These are phyloP conservation scores for Haplotaxodon microlepis DNA, from an alignment of 2,113 vertebrate genomes.

Conservation along the genomic window DNA sequence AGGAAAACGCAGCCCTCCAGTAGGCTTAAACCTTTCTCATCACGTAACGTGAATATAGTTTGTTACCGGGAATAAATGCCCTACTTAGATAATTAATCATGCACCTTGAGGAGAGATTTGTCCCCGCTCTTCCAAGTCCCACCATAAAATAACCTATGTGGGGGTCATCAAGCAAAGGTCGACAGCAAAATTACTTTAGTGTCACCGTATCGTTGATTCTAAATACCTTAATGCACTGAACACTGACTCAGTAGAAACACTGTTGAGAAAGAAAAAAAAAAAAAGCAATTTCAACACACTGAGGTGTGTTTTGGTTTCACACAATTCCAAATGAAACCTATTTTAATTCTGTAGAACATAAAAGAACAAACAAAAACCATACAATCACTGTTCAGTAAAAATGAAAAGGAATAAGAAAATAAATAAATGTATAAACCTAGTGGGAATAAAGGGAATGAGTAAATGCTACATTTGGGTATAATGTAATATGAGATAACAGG, in stretches of 20 bases:
- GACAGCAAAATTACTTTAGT: not conserved
- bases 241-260: not conserved
- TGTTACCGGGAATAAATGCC: not conserved
- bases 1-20: not conserved
- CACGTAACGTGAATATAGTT: not conserved
- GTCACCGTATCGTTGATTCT: not conserved
- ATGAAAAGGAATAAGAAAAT: slow-evolving; percentile 39
- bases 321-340: slow-evolving; percentile 5
- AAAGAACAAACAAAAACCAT: not conserved
- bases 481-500: not conserved
- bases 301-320: not conserved
- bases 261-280: not conserved
- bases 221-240: not conserved
- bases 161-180: not conserved
- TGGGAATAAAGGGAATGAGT: not conserved
- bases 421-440: slow-evolving; percentile 34
- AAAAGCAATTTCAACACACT: not conserved
- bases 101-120: not conserved
- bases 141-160: not conserved
- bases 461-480: slow-evolving; percentile 28
- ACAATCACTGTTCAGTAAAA: not conserved
- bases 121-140: not conserved
- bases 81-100: not conserved
- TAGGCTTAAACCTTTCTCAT: not conserved
- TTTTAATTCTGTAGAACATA: not conserved